Percentiles rank a stretch among this genome's conserved stretches.
Conservation (phyloP, 2,797 vertebrate species). For the Siniperca obscura region DNA sequence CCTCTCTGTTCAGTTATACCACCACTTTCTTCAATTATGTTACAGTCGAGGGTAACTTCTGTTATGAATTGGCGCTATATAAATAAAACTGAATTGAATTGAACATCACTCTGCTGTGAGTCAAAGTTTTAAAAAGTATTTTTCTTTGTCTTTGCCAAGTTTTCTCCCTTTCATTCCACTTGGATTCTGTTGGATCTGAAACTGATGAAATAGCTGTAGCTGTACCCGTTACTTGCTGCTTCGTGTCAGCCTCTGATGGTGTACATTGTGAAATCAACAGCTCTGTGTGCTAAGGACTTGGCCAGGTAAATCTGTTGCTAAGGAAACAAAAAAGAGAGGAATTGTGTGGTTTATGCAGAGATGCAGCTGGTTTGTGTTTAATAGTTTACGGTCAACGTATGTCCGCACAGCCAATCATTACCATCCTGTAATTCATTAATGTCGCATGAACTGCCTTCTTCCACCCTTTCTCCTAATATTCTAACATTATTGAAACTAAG, state of each 20-base stretch:
- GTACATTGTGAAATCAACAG: slow-evolving; percentile 10
- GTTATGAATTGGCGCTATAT: too few species aligned
- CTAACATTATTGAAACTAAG: background rate
- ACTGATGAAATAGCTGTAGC: background rate
- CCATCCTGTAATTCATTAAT: background rate
- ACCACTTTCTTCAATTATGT: background rate
- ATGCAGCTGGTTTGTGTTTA: slow-evolving; percentile 11
- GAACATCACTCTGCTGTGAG: background rate
- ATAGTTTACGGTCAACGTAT: background rate
- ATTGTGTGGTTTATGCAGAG: background rate
- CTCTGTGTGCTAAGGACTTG: slow-evolving; percentile 60
- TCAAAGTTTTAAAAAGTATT: background rate
- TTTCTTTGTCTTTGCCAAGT: background rate
- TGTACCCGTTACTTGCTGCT: background rate
- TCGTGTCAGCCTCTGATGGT: background rate
- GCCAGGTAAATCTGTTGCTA: slow-evolving; percentile 61
- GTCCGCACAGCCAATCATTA: background rate
- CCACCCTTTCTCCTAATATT: background rate
- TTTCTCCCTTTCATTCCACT: background rate
- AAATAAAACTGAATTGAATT: too few species aligned
- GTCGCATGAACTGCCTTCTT: background rate
- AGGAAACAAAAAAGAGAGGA: slow-evolving; percentile 17
- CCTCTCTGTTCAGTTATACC: background rate
- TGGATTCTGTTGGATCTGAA: background rate
- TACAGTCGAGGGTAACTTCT: background rate